Percentiles rank a stretch among this genome's conserved stretches.
These are phyloP conservation scores for Pipistrellus pygmaeus DNA, from an alignment of 2,797 vertebrate species.

Conservation along the genomic window DNA sequence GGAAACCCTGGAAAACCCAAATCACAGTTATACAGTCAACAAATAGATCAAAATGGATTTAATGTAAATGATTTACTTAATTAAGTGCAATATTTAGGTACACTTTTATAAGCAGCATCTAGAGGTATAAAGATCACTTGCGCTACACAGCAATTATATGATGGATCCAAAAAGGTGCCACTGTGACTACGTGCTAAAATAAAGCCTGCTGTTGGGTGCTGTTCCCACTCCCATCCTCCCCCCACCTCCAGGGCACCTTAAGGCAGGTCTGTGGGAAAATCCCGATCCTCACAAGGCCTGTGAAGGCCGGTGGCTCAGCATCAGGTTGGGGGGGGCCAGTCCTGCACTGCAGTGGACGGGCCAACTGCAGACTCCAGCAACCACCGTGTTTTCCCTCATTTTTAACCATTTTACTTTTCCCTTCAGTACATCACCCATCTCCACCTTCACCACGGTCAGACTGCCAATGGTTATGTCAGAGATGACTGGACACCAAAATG, in stretches of 20 bases:
- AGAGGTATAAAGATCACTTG: not conserved
- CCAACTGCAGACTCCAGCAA: not conserved
- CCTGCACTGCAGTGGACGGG: not conserved
- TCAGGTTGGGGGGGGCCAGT: rapidly evolving
- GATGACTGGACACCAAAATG: not conserved
- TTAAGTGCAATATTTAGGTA: not conserved
- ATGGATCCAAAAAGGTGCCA: too few relatives aligned
- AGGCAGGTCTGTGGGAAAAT: not conserved
- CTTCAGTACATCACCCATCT: not conserved
- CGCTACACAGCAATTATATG: rapidly evolving
- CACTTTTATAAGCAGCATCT: not conserved
- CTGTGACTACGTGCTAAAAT: rapidly evolving
- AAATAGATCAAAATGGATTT: not conserved
- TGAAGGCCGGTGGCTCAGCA: rapidly evolving
- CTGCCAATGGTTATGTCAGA: not conserved
- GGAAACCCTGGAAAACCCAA: not conserved
- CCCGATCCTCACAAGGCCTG: rapidly evolving
- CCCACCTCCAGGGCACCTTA: not conserved
- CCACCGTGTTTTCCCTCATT: rapidly evolving
- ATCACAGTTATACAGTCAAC: not conserved
- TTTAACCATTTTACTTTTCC: not conserved
- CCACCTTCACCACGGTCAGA: not conserved
- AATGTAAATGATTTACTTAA: not conserved
- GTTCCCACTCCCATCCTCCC: not conserved
- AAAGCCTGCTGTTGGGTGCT: not conserved